These are phyloP conservation scores for Girardinus metallicus DNA, from an alignment of 2,797 vertebrate species.

Conservation along the genomic window DNA sequence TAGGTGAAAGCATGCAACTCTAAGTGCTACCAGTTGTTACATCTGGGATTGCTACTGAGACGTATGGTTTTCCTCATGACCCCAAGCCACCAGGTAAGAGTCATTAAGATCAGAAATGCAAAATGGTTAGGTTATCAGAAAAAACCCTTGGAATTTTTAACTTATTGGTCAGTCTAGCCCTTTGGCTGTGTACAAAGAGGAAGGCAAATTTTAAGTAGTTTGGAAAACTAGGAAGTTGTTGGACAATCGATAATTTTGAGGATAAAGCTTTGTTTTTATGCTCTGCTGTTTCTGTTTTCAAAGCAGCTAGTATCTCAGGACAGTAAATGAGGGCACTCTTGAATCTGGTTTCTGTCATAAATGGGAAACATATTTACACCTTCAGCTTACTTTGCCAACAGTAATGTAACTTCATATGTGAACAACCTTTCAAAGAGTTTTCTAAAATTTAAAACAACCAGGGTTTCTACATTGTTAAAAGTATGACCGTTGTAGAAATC, in stretches of 20 bases:
- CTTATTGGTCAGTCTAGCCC: neutral
- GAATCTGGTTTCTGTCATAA: neutral
- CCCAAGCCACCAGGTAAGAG: conserved; percentile 88
- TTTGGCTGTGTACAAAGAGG: neutral
- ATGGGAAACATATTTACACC: neutral
- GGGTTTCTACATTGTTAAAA: neutral
- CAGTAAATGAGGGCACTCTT: neutral
- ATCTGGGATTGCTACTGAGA: conserved; percentile 85
- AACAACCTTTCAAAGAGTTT: neutral
- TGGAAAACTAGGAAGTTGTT: neutral
- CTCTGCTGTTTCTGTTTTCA: neutral
- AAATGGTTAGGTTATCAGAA: neutral
- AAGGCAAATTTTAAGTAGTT: neutral
- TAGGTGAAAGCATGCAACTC: conserved; percentile 86
- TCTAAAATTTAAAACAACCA: neutral
- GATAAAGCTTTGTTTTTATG: neutral
- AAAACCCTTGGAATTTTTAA: neutral
- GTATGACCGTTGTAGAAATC: neutral
- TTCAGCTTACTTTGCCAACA: neutral
- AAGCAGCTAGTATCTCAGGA: neutral
- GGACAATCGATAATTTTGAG: neutral
- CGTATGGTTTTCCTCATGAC: conserved; percentile 93
- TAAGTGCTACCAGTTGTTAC: conserved; percentile 80
- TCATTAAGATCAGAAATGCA: neutral
- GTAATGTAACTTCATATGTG: neutral